Conservation (phyloP, 2,113 vertebrate species). For the Lonchura striata region DNA sequence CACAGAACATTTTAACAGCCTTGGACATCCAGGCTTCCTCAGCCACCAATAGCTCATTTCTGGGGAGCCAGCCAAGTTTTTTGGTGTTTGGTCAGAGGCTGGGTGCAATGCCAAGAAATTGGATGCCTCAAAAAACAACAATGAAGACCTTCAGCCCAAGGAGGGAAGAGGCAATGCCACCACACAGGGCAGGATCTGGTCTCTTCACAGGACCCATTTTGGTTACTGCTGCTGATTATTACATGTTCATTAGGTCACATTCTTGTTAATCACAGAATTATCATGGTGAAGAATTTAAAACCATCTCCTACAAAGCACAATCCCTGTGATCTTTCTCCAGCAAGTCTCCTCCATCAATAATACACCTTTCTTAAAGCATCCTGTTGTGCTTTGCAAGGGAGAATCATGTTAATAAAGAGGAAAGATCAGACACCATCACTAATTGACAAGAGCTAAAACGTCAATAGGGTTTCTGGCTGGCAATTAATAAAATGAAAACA, state of each 20-base stretch:
- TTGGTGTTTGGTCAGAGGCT: neutral
- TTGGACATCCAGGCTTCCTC: neutral
- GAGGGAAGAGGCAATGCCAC: neutral
- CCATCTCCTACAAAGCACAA: neutral
- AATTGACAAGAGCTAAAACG: neutral
- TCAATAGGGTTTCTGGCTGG: neutral
- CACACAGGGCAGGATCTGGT: neutral
- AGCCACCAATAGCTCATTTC: accelerated
- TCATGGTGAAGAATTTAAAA: neutral
- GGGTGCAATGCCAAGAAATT: neutral
- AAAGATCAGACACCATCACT: neutral
- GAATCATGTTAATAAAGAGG: neutral
- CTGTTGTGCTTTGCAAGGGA: neutral
- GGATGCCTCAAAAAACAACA: neutral
- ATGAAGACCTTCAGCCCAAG: neutral
- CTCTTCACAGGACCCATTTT: neutral
- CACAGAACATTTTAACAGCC: neutral
- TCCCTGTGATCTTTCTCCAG: neutral
- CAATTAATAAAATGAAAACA: neutral
- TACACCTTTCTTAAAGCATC: neutral
- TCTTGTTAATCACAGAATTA: neutral
- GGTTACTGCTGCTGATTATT: neutral
- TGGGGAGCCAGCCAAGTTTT: neutral
- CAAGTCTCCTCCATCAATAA: neutral
- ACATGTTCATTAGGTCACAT: neutral